Conservation (phyloP, 2,113 vertebrate genomes). For the Cyprinodon brontotheroides region DNA sequence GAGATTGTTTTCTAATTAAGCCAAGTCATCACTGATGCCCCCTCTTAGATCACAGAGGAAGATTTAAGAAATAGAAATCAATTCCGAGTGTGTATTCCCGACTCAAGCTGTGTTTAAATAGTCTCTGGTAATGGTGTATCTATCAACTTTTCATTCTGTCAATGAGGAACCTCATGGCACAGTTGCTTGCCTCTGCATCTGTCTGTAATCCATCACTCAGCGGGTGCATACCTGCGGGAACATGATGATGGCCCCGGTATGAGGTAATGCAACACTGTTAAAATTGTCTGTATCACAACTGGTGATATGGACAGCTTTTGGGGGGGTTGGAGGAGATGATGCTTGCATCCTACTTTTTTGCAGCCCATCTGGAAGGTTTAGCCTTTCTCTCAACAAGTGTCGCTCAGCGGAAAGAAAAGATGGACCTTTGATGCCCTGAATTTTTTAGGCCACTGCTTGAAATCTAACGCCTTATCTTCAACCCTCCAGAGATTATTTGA, state of each 20-base stretch:
- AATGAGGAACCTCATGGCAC: conserved; percentile 25
- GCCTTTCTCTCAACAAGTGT: conserved; percentile 48
- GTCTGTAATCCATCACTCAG: conserved; percentile 71
- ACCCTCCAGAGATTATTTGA: background rate
- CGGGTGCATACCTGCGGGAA: conserved; percentile 51
- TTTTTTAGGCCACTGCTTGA: background rate
- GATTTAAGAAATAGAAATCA: conserved; percentile 11
- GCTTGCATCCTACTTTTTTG: conserved; percentile 15
- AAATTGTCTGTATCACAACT: background rate
- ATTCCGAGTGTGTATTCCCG: conserved; percentile 10
- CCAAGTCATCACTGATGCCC: conserved; percentile 42
- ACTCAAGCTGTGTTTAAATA: conserved; percentile 6
- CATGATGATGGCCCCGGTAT: conserved; percentile 62
- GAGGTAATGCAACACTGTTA: conserved; percentile 66
- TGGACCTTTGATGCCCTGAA: background rate
- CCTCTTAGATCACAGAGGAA: conserved; percentile 39
- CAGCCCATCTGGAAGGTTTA: conserved; percentile 25
- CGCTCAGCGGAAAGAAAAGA: conserved; percentile 26
- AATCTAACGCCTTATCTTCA: background rate
- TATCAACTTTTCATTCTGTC: conserved; percentile 33
- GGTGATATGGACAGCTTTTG: conserved; percentile 9
- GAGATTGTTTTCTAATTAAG: conserved; percentile 45
- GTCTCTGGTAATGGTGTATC: conserved; percentile 39
- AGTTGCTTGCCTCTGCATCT: conserved; percentile 59
- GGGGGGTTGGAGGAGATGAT: background rate